A percentile compares a stretch with the other conserved stretches of the same genome.
phyloP scores from a whole-genome alignment of 2,888 invertebrate species.

The Phania funesta region DNA sequence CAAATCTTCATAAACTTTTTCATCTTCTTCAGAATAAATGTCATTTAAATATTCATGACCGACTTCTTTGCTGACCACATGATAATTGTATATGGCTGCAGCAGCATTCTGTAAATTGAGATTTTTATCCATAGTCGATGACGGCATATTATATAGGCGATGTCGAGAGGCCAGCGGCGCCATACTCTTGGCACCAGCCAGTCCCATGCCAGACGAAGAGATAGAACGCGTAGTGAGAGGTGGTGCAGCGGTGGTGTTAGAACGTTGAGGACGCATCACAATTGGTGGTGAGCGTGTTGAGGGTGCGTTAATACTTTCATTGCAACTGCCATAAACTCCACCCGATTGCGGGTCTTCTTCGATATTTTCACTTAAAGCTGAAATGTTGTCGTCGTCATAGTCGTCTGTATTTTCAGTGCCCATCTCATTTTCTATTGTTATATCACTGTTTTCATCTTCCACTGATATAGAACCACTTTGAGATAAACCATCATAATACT shows the following conservation, averaged over 20 bases:
- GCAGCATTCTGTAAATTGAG: constrained; percentile 76
- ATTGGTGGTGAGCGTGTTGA: neutral
- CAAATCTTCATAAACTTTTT: constrained; percentile 93
- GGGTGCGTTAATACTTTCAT: constrained; percentile 1
- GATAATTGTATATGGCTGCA: constrained; percentile 77
- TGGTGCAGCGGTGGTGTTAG: constrained; percentile 27
- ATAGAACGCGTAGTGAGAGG: constrained; percentile 58
- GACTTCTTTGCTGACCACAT: constrained; percentile 73
- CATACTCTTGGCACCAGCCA: neutral
- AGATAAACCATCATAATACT: constrained; percentile 73
- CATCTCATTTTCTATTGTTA: constrained; percentile 75
- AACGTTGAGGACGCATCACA: constrained; percentile 13
- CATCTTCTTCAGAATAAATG: constrained; percentile 82
- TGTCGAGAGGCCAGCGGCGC: constrained; percentile 61
- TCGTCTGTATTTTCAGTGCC: constrained; percentile 76
- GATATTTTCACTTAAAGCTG: constrained; percentile 76
- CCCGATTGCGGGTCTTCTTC: constrained; percentile 72
- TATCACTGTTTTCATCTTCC: constrained; percentile 80
- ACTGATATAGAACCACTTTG: constrained; percentile 78
- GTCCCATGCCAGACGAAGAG: constrained; percentile 62
- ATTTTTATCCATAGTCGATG: constrained; percentile 68
- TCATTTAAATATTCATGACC: constrained; percentile 78
- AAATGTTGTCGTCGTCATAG: constrained; percentile 77
- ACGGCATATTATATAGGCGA: constrained; percentile 16
- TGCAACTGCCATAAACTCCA: constrained; percentile 47